These are phyloP conservation scores for Lepas anatifera DNA, from an alignment of 2,888 invertebrate genomes.

Conservation along the genomic window DNA sequence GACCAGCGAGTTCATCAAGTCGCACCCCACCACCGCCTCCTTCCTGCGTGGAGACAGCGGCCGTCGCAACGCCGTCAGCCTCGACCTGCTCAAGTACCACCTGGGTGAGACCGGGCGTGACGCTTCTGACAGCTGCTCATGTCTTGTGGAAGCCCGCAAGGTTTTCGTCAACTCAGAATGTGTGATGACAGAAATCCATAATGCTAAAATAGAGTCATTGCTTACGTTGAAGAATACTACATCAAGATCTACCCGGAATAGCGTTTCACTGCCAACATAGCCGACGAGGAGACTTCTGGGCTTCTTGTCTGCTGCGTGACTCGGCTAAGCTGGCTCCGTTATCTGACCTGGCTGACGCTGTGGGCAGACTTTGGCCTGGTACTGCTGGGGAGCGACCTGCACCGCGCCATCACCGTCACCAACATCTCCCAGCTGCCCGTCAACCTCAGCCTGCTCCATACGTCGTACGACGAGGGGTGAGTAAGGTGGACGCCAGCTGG, in stretches of 20 bases:
- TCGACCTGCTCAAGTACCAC: slow-evolving; percentile 1
- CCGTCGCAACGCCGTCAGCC: background rate
- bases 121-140: no score
- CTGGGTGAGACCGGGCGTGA: no score
- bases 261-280: no score
- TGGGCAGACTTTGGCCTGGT: background rate
- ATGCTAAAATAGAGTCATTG: no score
- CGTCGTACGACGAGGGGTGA: background rate
- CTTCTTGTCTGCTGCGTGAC: no score
- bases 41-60: background rate
- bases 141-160: no score
- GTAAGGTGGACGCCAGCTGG: background rate
- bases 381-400: slow-evolving; percentile 1
- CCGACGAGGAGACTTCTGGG: no score
- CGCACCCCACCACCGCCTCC: background rate
- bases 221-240: no score
- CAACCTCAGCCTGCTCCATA: background rate
- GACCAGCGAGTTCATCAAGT: background rate
- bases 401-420: background rate
- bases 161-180: no score
- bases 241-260: no score
- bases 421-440: slow-evolving; percentile 5
- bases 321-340: no score
- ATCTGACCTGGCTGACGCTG: background rate
- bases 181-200: no score